Base-by-base conservation (phyloP, 2,888 invertebrate genomes). In the Norana najaformis region DNA sequence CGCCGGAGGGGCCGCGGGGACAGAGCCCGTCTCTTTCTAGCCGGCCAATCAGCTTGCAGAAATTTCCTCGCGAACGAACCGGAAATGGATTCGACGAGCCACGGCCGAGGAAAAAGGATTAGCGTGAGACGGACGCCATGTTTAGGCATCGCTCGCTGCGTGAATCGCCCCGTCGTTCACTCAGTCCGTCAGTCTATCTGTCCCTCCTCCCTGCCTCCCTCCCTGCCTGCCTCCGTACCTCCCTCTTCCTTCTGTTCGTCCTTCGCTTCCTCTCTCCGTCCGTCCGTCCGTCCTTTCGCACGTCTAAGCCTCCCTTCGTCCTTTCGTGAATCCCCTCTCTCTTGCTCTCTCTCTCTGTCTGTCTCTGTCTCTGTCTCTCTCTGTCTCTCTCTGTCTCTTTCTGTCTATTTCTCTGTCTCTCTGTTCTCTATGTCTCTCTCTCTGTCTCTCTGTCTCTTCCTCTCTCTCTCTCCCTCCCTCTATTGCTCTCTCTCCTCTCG, bases 371-470 rank as follows among this genome's bases (percentile, higher is more conserved):
- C 3, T 41, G 2, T 41, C 16, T 41, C 41, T 41, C 41, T 41
- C 16, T 14, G 16, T 41, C 3, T 34, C 83, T n/a, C 34, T n/a
- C 30, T 83, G 30, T n/a, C 83, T 83, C 83, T 83, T 8, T 83
- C 83, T n/a, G 83, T 83, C 83, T 83, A 20, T 83, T n/a, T 83
- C n/a, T 83, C 83, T 30, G 8, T 30, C 35, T 14, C 11, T 83
- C 83, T 83, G 34, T 83, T n/a, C n/a, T n/a, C 53, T n/a, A n/a
- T n/a, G 34, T 83, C 83, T 83, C 83, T 83, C 83, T 83, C n/a
- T 83, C 83, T 30, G 8, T 30, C 35, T 14, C 11, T 83, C 83
- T 83, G 34, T 83, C 83, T 30, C 13, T 53, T 23, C 23, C 18
- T 53, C n/a, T 83, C n/a, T 34, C n/a, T 83, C n/a, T 83, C 35